Percentiles rank a stretch among this genome's conserved stretches.
Evolutionary conservation across 23 tunicate species (phyloP).

Genomic region (Corella eumyota): DNA sequence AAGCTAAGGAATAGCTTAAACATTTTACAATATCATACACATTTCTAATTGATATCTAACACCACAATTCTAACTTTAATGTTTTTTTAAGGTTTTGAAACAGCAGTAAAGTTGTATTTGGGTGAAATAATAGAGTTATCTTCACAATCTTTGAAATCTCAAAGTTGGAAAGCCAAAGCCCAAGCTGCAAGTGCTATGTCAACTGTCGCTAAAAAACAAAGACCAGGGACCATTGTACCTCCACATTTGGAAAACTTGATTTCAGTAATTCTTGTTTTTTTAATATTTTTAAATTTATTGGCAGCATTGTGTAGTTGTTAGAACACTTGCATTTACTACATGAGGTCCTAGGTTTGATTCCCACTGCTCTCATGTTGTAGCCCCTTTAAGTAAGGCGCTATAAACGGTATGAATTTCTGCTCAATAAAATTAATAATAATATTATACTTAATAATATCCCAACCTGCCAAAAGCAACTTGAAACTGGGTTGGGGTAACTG

Average conservation of each 20-base stretch:
- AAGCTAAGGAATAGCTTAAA: too few species aligned
- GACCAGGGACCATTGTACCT: conserved; percentile 26
- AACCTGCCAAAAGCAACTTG: too few species aligned
- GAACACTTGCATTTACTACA: too few species aligned
- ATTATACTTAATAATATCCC: too few species aligned
- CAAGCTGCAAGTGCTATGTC: conserved; percentile 78
- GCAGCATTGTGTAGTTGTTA: too few species aligned
- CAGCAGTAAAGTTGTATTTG: conserved; percentile 52
- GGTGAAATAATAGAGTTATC: conserved; percentile 38
- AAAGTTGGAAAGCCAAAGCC: conserved; percentile 55
- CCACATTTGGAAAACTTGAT: conserved; percentile 33
- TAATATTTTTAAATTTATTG: background rate
- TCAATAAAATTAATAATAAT: too few species aligned
- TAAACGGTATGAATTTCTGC: too few species aligned
- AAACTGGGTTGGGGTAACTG: background rate
- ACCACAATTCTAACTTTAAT: background rate
- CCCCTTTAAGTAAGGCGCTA: too few species aligned
- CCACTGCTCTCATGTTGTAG: too few species aligned
- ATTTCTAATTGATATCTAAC: too few species aligned
- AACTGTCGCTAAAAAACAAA: conserved; percentile 53
- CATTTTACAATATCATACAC: too few species aligned
- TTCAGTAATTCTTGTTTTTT: conserved; percentile 15
- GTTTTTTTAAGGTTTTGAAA: conserved; percentile 23
- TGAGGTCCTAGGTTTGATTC: too few species aligned
- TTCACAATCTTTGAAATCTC: conserved; percentile 33